Evolutionary conservation across 2,113 vertebrate genomes (phyloP).

Genomic region (Tragelaphus imberbis): DNA sequence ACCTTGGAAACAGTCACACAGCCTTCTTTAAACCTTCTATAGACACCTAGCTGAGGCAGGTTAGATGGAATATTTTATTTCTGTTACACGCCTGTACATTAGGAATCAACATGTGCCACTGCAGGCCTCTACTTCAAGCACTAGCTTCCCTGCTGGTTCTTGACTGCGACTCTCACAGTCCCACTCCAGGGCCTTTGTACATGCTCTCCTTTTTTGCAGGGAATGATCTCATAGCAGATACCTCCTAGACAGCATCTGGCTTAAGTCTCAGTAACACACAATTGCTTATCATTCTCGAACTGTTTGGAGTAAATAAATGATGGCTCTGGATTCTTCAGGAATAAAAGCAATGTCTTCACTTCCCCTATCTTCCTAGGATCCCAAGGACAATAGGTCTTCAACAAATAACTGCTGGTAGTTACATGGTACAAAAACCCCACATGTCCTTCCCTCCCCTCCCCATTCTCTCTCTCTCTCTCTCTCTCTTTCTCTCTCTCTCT

Average conservation of each 20-base stretch:
- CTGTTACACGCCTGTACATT: neutral
- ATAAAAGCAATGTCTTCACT: neutral
- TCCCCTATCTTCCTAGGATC: neutral
- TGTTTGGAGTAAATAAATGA: neutral
- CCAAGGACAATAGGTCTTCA: neutral
- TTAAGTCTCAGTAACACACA: neutral
- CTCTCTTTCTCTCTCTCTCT: too few species aligned
- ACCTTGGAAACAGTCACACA: neutral
- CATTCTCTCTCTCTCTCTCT: neutral
- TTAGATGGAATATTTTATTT: neutral
- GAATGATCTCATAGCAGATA: neutral
- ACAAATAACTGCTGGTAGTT: neutral
- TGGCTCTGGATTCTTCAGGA: neutral
- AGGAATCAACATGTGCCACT: neutral
- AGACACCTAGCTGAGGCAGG: neutral
- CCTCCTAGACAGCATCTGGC: neutral
- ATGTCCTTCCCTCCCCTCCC: neutral
- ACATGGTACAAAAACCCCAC: neutral
- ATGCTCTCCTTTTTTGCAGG: neutral
- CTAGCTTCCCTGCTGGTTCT: neutral
- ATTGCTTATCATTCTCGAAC: neutral
- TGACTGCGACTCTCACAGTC: neutral
- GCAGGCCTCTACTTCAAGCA: neutral
- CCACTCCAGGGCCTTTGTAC: neutral
- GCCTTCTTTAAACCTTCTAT: neutral